Evolutionary conservation across 2,888 invertebrate genomes (phyloP).

Genomic region (Margaritifera margaritifera): DNA sequence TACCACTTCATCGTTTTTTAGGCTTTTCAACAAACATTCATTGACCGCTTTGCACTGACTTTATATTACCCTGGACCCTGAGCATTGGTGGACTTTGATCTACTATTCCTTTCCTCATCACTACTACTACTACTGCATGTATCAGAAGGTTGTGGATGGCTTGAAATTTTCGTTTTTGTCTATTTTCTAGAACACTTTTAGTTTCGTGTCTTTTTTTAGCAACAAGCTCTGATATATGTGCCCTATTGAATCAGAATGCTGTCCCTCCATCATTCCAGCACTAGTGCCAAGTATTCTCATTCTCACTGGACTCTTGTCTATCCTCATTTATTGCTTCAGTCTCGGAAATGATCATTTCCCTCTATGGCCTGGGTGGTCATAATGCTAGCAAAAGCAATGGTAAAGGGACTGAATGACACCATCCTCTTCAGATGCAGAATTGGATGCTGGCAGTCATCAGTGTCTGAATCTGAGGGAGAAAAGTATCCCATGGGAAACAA

Average conservation of each 20-base stretch:
- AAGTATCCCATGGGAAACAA: slow-evolving; percentile 50
- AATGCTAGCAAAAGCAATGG: slow-evolving; percentile 59
- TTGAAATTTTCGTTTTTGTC: neutral
- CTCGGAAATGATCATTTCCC: slow-evolving; percentile 29
- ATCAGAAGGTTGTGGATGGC: neutral
- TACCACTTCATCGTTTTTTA: slow-evolving; percentile 47
- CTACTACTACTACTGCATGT: slow-evolving; percentile 25
- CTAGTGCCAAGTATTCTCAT: neutral
- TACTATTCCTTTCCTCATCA: slow-evolving; percentile 20
- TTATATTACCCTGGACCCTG: slow-evolving; percentile 7
- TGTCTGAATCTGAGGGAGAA: slow-evolving; percentile 42
- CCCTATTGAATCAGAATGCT: slow-evolving; percentile 14
- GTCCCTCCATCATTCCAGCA: slow-evolving; percentile 6
- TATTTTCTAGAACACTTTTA: slow-evolving; percentile 20
- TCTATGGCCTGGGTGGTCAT: slow-evolving; percentile 51
- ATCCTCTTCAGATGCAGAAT: slow-evolving; percentile 21
- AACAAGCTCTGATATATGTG: slow-evolving; percentile 51
- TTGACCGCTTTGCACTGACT: slow-evolving; percentile 10
- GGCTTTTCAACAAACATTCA: slow-evolving; percentile 39
- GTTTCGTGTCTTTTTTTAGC: slow-evolving; percentile 50
- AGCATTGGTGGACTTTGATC: neutral
- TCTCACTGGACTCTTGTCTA: slow-evolving; percentile 4
- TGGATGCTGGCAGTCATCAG: slow-evolving; percentile 20
- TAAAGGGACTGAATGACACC: slow-evolving; percentile 52
- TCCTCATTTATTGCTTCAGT: slow-evolving; percentile 29